phyloP scores from a whole-genome alignment of 2,888 invertebrate genomes.

The Tiliacea aurago region DNA sequence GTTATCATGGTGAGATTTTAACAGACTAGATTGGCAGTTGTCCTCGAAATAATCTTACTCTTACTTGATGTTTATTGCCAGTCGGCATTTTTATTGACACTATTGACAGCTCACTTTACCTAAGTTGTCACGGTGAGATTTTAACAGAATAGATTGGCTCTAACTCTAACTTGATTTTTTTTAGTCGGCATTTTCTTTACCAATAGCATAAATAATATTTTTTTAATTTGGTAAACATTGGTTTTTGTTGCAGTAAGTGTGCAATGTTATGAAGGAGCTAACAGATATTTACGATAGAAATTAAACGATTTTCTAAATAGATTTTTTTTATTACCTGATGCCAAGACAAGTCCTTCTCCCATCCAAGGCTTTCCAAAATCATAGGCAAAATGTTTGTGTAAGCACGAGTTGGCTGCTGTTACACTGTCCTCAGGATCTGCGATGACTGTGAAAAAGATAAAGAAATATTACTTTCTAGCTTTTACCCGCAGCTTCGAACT shows the following conservation, averaged over 20 bases:
- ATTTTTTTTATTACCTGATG: constrained; percentile 59
- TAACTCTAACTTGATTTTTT: neutral
- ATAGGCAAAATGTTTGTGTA: constrained; percentile 64
- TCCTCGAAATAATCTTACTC: neutral
- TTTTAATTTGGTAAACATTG: neutral
- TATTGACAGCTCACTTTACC: too few species aligned
- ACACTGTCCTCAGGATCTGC: constrained; percentile 64
- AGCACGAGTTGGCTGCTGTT: constrained; percentile 58
- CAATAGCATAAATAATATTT: too few species aligned
- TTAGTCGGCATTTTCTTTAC: neutral
- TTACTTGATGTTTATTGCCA: too few species aligned
- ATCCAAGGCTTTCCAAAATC: constrained; percentile 66
- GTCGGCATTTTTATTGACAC: too few species aligned
- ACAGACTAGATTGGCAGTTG: neutral
- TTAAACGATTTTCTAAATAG: neutral
- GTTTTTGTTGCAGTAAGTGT: neutral
- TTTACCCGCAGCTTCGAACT: neutral
- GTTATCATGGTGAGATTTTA: neutral
- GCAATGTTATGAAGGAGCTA: too few species aligned
- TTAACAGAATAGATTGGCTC: too few species aligned
- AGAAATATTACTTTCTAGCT: neutral
- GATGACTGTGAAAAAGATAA: constrained; percentile 49
- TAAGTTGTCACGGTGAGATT: too few species aligned
- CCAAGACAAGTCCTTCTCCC: constrained; percentile 66
- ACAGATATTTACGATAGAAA: too few species aligned